Conservation (phyloP, 2,797 vertebrate species). For the Denticeps clupeoides region DNA sequence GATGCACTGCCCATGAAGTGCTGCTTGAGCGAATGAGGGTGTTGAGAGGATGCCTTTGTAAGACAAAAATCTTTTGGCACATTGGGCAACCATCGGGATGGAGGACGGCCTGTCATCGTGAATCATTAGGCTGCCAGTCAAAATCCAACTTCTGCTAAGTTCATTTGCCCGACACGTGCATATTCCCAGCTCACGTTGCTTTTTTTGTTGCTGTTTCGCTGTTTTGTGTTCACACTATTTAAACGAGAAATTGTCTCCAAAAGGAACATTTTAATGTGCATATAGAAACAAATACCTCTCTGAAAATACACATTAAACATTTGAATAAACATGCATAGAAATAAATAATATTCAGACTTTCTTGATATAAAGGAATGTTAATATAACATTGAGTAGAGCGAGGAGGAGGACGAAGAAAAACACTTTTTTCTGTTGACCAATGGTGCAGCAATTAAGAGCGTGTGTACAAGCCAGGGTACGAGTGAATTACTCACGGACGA, state of each 20-base stretch:
- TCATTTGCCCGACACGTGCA: neutral
- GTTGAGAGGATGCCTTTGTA: slow-evolving; percentile 39
- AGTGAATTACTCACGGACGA: slow-evolving; percentile 33
- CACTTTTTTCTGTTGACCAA: too few species aligned
- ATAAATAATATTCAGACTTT: too few species aligned
- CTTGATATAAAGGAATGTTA: too few species aligned
- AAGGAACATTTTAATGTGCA: too few species aligned
- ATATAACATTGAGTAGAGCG: too few species aligned
- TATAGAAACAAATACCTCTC: too few species aligned
- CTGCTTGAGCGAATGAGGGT: slow-evolving; percentile 18
- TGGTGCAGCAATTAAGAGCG: too few species aligned
- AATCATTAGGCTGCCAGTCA: slow-evolving; percentile 30
- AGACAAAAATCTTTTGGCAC: slow-evolving; percentile 38
- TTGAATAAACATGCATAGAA: too few species aligned
- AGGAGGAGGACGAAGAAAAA: too few species aligned
- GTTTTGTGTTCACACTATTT: neutral
- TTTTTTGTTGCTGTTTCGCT: neutral
- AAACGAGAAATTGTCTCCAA: too few species aligned
- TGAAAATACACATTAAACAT: too few species aligned
- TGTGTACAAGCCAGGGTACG: slow-evolving; percentile 27
- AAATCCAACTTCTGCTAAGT: neutral
- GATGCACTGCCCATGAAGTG: slow-evolving; percentile 6
- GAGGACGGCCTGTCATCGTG: slow-evolving; percentile 48
- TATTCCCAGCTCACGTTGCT: neutral
- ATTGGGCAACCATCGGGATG: slow-evolving; percentile 34